Evolutionary conservation across 2,888 invertebrate genomes (phyloP), one percentile per base, ranked within the genome.

Genomic region (Parasteatoda lunata): DNA sequence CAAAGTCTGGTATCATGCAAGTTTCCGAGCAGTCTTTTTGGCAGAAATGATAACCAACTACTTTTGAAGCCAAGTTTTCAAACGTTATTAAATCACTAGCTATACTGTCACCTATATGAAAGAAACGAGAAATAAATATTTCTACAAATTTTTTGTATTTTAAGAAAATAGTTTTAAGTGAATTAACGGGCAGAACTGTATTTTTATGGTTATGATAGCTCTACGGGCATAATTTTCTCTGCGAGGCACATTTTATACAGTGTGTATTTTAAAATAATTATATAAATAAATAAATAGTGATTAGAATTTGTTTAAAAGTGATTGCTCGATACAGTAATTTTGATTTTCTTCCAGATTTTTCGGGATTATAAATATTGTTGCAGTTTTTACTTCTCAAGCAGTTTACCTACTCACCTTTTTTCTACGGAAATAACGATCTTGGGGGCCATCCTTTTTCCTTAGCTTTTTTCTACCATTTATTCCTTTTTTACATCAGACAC

Each of bases 11-110:
- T 90, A 98, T 97, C 89, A 97, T 93, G 92, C 98, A 98, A 13
- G 98, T 98, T 91, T 95, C 94, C 92, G 97, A 97, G 92, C 98
- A 97, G 92, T 98, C 98, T n/a, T 97, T 96, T 94, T 96, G 94
- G 91, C 98, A 98, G 92, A 98, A 97, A 92, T 98, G 98, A 92
- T 97, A 98, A 77, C 97, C 98, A 8, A 98, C 97, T 49, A 98
- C 96, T 91, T 96, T 95, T 1, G 95, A 95, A 0, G 97, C 96
- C 77, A 95, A 91, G 73, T 73, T 72, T 47, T 73, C 72, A 49
- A 80, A 65, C 11, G 65, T 52, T 13, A 52, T 52, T 13, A 64
- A 3, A 3, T 71, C 72, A 64, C 52, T 52, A 7, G 30, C 30
- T 13, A 59, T 13, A 45, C 49, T n/a, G 15, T 72, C 80, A 80